A percentile compares a stretch with the other conserved stretches of the same genome.
Evolutionary conservation across 2,113 vertebrate genomes (phyloP).

Genomic region (Erpornis zantholeuca): DNA sequence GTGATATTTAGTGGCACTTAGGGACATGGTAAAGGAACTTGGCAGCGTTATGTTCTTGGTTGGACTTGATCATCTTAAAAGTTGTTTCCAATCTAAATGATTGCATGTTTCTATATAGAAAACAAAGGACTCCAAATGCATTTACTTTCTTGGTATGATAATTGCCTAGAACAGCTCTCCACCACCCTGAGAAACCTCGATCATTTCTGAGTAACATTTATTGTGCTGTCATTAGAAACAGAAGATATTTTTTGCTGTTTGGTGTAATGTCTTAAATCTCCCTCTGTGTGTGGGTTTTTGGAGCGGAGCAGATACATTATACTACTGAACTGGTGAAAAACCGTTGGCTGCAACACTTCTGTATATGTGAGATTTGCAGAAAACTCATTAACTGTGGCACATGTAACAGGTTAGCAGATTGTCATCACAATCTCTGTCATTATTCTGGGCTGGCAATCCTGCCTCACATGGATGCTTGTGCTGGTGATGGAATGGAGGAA

Average conservation of each 20-base stretch:
- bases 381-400: not conserved
- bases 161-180: not conserved
- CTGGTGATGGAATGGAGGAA: not conserved
- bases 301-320: not conserved
- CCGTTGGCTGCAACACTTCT: not conserved
- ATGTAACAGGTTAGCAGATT: not conserved
- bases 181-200: not conserved
- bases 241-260: not conserved
- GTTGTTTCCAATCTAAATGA: not conserved
- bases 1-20: not conserved
- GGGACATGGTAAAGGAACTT: not conserved
- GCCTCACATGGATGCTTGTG: not conserved
- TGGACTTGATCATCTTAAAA: not conserved
- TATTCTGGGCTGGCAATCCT: not conserved
- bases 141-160: not conserved
- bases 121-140: not conserved
- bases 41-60: not conserved
- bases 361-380: not conserved
- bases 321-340: not conserved
- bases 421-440: not conserved
- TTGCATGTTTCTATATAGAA: not conserved
- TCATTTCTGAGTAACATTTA: not conserved
- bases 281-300: fast-evolving
- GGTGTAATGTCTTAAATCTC: not conserved
- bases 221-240: not conserved